Evolutionary conservation across 2,888 invertebrate species (phyloP).

Genomic region (Eucera pruinosa): DNA sequence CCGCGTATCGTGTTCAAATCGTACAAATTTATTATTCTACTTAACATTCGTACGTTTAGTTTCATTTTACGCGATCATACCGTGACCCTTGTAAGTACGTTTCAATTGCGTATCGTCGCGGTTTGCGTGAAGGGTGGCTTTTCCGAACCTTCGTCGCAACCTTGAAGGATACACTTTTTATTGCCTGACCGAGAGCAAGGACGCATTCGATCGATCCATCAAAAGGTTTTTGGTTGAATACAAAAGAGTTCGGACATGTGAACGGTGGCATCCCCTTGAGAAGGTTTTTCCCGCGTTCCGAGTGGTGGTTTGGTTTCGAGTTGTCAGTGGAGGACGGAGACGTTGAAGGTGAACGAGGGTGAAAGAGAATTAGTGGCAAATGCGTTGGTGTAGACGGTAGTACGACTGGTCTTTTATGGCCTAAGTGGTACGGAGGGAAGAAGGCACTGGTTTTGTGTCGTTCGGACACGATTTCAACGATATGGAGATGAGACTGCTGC

Average conservation of each 20-base stretch:
- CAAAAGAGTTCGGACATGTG: conserved; percentile 46
- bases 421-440: conserved; percentile 23
- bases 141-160: background rate
- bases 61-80: too few relatives aligned
- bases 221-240: background rate
- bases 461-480: conserved; percentile 25
- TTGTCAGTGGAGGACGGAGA: conserved; percentile 9
- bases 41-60: too few relatives aligned
- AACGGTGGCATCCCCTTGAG: conserved; percentile 34
- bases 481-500: conserved; percentile 71
- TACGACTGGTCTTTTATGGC: conserved; percentile 62
- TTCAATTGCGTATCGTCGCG: background rate
- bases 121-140: too few relatives aligned
- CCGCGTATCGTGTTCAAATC: background rate
- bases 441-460: conserved; percentile 31
- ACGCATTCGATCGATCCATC: background rate
- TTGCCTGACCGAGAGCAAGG: background rate
- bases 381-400: conserved; percentile 60
- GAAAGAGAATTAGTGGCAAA: conserved; percentile 51
- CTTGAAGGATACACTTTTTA: background rate
- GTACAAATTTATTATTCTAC: too few relatives aligned
- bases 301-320: conserved; percentile 37
- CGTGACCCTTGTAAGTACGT: background rate
- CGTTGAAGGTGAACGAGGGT: background rate
- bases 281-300: conserved; percentile 30